Evolutionary conservation across 2,113 vertebrate species (phyloP).

Genomic region (Lepus timidus): DNA sequence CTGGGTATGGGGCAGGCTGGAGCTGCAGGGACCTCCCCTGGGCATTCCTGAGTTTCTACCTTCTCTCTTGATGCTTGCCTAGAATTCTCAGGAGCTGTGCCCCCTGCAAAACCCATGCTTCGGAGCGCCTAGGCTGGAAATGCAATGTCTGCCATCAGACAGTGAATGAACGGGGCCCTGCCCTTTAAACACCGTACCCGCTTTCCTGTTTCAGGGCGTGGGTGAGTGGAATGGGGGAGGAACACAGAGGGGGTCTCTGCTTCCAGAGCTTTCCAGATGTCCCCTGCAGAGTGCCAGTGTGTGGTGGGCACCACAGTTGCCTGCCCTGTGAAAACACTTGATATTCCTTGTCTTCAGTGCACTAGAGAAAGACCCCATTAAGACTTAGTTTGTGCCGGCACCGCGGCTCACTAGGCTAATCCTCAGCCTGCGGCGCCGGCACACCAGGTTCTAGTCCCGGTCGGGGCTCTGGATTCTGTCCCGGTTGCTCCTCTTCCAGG

Average conservation of each 20-base stretch:
- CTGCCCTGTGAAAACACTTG: background rate
- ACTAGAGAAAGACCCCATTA: background rate
- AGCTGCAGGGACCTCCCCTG: background rate
- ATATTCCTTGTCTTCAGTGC: background rate
- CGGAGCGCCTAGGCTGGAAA: background rate
- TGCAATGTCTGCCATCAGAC: background rate
- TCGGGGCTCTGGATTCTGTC: too few species aligned
- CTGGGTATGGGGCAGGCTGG: background rate
- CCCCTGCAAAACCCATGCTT: background rate
- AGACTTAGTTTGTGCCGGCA: too few species aligned
- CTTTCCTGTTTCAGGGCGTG: background rate
- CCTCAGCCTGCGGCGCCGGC: too few species aligned
- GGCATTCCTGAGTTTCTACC: background rate
- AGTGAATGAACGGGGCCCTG: background rate
- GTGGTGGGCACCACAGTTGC: background rate
- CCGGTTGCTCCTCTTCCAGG: too few species aligned
- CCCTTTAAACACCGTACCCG: background rate
- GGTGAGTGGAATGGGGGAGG: fast-evolving
- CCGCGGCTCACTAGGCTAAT: too few species aligned
- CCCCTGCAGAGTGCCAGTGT: too few species aligned
- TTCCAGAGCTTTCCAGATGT: background rate
- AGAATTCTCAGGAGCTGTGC: background rate
- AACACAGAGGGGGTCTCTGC: background rate
- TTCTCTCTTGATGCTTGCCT: background rate
- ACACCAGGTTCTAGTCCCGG: too few species aligned